phyloP scores from a whole-genome alignment of 2,888 invertebrate species.

The Drosophila diplacantha region DNA sequence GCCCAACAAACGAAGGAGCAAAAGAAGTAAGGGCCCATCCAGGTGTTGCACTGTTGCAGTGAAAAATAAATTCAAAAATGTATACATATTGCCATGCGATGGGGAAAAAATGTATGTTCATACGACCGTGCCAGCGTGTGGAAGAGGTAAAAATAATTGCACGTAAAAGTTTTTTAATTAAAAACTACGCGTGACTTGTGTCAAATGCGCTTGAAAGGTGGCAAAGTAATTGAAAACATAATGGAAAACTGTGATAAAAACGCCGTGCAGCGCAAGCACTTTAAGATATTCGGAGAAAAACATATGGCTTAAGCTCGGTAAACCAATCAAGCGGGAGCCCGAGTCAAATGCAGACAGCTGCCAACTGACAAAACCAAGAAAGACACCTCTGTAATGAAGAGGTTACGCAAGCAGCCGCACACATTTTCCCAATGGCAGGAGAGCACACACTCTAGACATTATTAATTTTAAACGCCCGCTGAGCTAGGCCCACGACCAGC shows the following conservation, averaged over 20 bases:
- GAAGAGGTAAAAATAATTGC: conserved; percentile 59
- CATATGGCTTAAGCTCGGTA: conserved; percentile 6
- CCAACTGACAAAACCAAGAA: conserved; percentile 14
- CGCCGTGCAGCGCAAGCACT: conserved; percentile 4
- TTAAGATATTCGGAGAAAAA: conserved; percentile 1
- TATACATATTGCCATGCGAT: conserved; percentile 48
- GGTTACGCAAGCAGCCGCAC: conserved; percentile 29
- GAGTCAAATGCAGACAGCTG: conserved; percentile 14
- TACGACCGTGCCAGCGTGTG: conserved; percentile 8
- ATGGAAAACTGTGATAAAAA: conserved; percentile 24
- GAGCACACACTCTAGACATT: conserved; percentile 50
- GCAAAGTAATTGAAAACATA: conserved; percentile 29
- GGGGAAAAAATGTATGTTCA: conserved; percentile 25
- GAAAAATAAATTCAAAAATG: conserved; percentile 29
- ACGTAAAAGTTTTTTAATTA: conserved; percentile 69
- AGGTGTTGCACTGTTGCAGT: conserved; percentile 25
- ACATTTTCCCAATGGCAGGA: conserved; percentile 40
- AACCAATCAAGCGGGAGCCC: conserved; percentile 11
- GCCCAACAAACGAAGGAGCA: conserved; percentile 1
- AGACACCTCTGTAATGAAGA: conserved; percentile 12
- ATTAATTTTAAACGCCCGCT: conserved; percentile 70
- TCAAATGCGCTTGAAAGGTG: conserved; percentile 57
- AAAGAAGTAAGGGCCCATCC: neutral
- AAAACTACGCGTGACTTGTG: conserved; percentile 66
- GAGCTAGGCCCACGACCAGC: conserved; percentile 53